A percentile compares a stretch with the other conserved stretches of the same genome.
Evolutionary conservation across 2,888 invertebrate species (phyloP).

Genomic region (Polyommatus icarus): DNA sequence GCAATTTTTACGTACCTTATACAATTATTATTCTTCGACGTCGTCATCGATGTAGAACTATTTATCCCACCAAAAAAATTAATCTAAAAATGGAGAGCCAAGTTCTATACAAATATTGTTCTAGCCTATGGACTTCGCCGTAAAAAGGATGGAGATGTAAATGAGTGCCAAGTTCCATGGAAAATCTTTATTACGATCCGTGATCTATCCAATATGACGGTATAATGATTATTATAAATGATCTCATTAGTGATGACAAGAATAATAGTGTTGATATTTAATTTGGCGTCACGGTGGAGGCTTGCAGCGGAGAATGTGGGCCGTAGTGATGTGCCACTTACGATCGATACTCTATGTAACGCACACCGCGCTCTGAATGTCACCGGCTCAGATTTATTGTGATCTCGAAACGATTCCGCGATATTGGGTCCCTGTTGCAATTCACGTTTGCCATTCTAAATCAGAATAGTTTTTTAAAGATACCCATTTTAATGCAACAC

Average conservation of each 20-base stretch:
- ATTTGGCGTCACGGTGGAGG: conserved; percentile 21
- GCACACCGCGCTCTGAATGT: conserved; percentile 66
- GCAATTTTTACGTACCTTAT: too few species aligned
- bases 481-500: background rate
- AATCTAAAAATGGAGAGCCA: too few species aligned
- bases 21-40: too few species aligned
- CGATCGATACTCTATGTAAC: conserved; percentile 77
- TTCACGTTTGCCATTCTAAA: conserved; percentile 14
- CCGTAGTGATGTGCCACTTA: conserved; percentile 55
- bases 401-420: conserved; percentile 34
- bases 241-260: background rate
- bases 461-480: background rate
- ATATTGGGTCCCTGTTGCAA: background rate
- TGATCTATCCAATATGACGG: background rate
- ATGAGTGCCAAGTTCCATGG: too few species aligned
- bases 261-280: conserved; percentile 1
- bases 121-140: too few species aligned
- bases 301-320: conserved; percentile 65
- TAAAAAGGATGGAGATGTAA: too few species aligned
- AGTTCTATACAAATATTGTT: too few species aligned
- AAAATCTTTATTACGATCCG: background rate
- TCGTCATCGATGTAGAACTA: too few species aligned
- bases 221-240: conserved; percentile 14
- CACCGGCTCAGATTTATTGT: conserved; percentile 54
- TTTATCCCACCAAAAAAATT: too few species aligned